phyloP scores from a whole-genome alignment of 1,140 invertebrate species.

The Zeugodacus cucurbitae region DNA sequence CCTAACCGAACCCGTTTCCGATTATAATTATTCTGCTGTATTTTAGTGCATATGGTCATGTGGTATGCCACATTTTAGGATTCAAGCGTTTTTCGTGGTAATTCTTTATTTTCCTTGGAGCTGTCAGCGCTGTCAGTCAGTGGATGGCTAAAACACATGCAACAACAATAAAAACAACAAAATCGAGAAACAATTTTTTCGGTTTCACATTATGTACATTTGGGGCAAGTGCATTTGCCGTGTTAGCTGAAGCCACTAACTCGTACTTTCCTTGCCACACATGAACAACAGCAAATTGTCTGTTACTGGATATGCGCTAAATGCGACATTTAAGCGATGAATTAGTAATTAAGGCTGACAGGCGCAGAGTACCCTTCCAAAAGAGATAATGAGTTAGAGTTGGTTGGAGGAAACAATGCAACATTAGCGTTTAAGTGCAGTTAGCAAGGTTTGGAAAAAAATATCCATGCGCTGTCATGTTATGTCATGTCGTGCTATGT shows the following conservation, averaged over 20 bases:
- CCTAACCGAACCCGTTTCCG: neutral
- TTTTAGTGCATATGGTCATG: neutral
- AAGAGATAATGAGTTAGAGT: neutral
- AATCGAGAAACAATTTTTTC: neutral
- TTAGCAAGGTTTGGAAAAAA: neutral
- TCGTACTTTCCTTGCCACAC: neutral
- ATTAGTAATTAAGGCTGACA: constrained; percentile 34
- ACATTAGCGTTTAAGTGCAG: neutral
- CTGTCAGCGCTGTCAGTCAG: neutral
- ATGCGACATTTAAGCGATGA: neutral
- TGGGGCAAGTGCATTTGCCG: neutral
- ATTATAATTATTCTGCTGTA: neutral
- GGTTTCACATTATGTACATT: neutral
- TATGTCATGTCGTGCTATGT: neutral
- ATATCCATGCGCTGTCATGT: neutral
- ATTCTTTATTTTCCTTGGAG: neutral
- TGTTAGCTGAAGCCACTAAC: neutral
- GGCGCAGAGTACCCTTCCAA: neutral
- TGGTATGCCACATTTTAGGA: neutral
- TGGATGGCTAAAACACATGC: neutral
- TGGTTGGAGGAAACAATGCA: neutral
- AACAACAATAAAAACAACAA: neutral
- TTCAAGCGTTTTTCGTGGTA: neutral
- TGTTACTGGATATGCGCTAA: neutral
- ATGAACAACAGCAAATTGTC: too few species aligned